Evolutionary conservation across 2,113 vertebrate genomes (phyloP).

Genomic region (Chaetops frenatus): DNA sequence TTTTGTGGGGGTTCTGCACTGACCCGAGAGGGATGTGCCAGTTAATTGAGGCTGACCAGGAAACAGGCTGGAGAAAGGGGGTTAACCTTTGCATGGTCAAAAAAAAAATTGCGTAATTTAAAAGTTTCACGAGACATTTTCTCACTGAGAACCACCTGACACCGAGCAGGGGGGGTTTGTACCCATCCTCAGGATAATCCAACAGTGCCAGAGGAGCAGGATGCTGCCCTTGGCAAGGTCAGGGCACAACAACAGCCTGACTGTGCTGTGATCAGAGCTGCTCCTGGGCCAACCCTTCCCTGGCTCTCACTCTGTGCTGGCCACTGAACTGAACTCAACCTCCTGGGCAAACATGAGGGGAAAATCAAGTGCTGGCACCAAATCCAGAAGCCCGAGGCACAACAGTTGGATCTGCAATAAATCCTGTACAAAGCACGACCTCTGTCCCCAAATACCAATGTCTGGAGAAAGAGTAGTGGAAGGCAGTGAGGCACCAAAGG

Average conservation of each 20-base stretch:
- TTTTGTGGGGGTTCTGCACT: neutral
- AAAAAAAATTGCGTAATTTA: neutral
- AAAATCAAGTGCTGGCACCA: neutral
- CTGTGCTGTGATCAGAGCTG: neutral
- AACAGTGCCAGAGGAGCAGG: neutral
- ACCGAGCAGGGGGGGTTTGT: neutral
- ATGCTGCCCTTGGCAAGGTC: neutral
- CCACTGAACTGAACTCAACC: neutral
- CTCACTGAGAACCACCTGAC: neutral
- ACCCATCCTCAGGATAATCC: neutral
- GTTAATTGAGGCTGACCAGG: neutral
- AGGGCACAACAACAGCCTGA: neutral
- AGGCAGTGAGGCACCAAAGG: neutral
- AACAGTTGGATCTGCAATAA: neutral
- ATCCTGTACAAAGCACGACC: neutral
- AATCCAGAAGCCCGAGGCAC: neutral
- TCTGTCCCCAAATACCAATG: neutral
- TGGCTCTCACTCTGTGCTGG: neutral
- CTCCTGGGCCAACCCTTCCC: neutral
- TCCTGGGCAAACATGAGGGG: neutral
- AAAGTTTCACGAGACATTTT: neutral
- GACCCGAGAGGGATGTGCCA: fast-evolving
- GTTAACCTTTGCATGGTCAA: neutral
- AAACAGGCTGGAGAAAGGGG: neutral
- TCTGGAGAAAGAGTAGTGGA: neutral